Conservation (phyloP, 2,888 invertebrate genomes). For the Limnephilus marmoratus region DNA sequence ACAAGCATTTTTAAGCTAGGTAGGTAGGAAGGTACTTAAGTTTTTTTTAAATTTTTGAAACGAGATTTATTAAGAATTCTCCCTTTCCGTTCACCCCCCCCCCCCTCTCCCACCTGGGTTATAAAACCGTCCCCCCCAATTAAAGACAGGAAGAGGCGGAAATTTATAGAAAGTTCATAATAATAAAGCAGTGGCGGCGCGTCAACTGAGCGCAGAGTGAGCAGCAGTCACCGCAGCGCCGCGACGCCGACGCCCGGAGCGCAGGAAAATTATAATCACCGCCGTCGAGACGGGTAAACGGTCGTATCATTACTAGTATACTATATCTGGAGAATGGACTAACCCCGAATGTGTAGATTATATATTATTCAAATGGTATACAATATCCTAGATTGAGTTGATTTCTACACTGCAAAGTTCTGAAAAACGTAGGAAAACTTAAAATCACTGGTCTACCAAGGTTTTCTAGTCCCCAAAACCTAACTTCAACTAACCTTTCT, state of each 20-base stretch:
- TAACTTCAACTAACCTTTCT: too few species aligned
- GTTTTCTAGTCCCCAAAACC: too few species aligned
- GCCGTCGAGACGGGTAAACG: not conserved
- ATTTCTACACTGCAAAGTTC: too few species aligned
- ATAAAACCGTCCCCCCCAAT: not conserved
- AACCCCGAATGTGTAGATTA: too few species aligned
- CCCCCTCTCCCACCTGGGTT: not conserved
- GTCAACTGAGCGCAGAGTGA: not conserved
- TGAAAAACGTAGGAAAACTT: too few species aligned
- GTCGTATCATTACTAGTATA: not conserved
- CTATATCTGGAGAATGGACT: not conserved
- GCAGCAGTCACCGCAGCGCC: not conserved
- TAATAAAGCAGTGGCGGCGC: not conserved
- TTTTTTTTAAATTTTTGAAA: not conserved
- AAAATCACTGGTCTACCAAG: too few species aligned
- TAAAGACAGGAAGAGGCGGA: slow-evolving; percentile 26
- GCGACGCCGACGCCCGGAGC: not conserved
- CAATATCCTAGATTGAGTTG: too few species aligned
- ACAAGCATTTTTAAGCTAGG: not conserved
- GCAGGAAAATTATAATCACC: slow-evolving; percentile 43
- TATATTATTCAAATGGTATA: too few species aligned
- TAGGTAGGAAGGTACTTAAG: not conserved
- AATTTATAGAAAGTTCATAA: slow-evolving; percentile 7
- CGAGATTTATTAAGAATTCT: not conserved
- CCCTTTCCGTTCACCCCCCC: not conserved